A percentile compares a stretch with the other conserved stretches of the same genome.
Conservation (phyloP, 2,888 invertebrate species). For the Cryptophagus acutangulus region DNA sequence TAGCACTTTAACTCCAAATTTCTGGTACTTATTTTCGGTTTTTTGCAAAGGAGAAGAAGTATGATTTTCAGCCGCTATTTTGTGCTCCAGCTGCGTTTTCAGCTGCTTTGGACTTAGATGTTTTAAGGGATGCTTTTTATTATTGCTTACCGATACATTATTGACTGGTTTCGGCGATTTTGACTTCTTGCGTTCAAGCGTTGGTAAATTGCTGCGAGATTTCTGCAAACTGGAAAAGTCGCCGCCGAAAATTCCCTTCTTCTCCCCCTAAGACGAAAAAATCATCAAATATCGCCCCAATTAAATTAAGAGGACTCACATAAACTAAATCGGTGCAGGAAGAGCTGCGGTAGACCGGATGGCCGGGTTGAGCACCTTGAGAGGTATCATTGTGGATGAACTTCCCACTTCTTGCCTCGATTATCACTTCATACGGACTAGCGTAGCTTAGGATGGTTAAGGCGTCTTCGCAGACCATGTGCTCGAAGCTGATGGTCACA, state of each 20-base stretch:
- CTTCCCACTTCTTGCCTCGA: slow-evolving; percentile 64
- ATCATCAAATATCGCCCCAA: no score
- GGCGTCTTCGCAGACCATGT: slow-evolving; percentile 87
- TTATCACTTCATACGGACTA: slow-evolving; percentile 81
- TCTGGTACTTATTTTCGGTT: slow-evolving; percentile 56
- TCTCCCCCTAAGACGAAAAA: background rate
- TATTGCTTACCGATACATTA: no score
- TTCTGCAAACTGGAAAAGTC: slow-evolving; percentile 46
- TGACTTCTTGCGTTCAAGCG: slow-evolving; percentile 41
- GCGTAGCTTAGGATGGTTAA: slow-evolving; percentile 85
- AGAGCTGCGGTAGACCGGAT: slow-evolving; percentile 73
- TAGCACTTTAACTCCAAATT: slow-evolving; percentile 65
- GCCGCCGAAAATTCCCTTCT: no score
- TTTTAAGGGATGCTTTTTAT: slow-evolving; percentile 27
- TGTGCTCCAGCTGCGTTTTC: slow-evolving; percentile 40
- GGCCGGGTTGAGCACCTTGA: slow-evolving; percentile 57
- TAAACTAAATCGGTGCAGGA: slow-evolving; percentile 67
- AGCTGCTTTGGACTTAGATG: slow-evolving; percentile 36
- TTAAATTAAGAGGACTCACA: slow-evolving; percentile 25
- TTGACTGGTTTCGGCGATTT: slow-evolving; percentile 35
- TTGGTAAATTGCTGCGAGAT: slow-evolving; percentile 41
- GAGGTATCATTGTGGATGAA: slow-evolving; percentile 25
- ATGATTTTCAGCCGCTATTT: slow-evolving; percentile 32
- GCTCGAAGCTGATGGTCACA: slow-evolving; percentile 80
- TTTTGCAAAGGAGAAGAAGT: slow-evolving; percentile 53